Evolutionary conservation across 2,797 vertebrate genomes (phyloP), one percentile per base, ranked within the genome.

Genomic region (Notolepis coatsorum): DNA sequence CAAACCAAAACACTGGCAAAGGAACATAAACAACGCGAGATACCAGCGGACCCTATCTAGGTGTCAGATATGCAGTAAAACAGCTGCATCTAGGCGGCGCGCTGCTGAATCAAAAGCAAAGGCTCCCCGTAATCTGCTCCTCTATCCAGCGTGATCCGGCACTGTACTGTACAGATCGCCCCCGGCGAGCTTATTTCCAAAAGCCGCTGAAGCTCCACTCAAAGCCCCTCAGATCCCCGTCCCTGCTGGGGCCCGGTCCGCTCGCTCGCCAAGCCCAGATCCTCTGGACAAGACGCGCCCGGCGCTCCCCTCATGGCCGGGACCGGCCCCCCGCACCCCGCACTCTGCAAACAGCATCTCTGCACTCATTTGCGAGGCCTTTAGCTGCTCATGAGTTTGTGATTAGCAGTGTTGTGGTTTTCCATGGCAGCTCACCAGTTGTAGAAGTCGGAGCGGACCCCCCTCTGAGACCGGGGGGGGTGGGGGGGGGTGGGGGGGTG

Each of bases 391-490:
- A 71, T 80, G 85, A 89, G 86, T 80, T 84, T 65, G 79, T 30
- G 82, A 88, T 90, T 90, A 89, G 77, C 81, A 82, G 80, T 55
- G 52, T 73, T 89, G 84, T 85, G 83, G 84, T 81, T n/a, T n/a
- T 77, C 54, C 68, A 82, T 87, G 81, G 88, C 85, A 80, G 84
- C 80, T 81, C 79, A 89, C 81, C 86, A 91, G 80, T 86, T 87
- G 88, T 89, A 86, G 80, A 83, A 89, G 87, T 89, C 80, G 60
- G 63, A 58, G 43, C 41, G 73, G 88, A 86, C 83, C 79, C 82
- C 85, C 84, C 79, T 84, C 82, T 60, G 85, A 89, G 83, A 86
- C 68, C 45, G 25, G 54, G 73, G 48, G 41, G 71, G 17, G n/a
- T n/a, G 49, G 41, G 41, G 4, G 21, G 17, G 6, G 12, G 17